phyloP scores from a whole-genome alignment of 1,140 invertebrate species.

The Calephelis virginiensis region DNA sequence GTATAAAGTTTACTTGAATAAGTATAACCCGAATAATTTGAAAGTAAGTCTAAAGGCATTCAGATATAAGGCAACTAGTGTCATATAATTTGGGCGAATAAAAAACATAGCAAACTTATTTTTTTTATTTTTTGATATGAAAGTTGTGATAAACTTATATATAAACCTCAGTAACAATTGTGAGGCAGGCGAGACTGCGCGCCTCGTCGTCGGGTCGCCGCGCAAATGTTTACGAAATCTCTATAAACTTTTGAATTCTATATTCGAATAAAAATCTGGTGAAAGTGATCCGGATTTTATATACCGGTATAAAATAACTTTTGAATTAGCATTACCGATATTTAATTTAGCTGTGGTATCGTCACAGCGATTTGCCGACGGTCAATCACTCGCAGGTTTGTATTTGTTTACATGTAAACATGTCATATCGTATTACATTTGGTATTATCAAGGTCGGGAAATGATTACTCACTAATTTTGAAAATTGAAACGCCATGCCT shows the following conservation, averaged over 20 bases:
- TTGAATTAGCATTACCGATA: constrained; percentile 33
- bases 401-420: constrained; percentile 35
- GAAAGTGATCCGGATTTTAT: constrained; percentile 39
- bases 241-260: constrained; percentile 49
- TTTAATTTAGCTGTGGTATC: constrained; percentile 39
- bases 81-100: too few species aligned
- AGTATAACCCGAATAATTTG: too few species aligned
- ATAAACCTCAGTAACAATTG: constrained; percentile 56
- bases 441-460: constrained; percentile 1
- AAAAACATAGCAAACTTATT: too few species aligned
- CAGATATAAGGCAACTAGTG: too few species aligned
- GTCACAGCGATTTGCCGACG: constrained; percentile 40
- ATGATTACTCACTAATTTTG: background rate
- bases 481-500: too few species aligned
- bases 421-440: constrained; percentile 20
- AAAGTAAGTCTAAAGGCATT: too few species aligned
- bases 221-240: constrained; percentile 65
- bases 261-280: constrained; percentile 32
- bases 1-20: too few species aligned
- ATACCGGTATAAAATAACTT: constrained; percentile 28
- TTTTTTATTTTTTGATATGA: too few species aligned
- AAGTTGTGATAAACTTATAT: too few species aligned
- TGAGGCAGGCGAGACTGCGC: constrained; percentile 57
- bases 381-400: constrained; percentile 51
- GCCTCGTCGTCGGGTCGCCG: constrained; percentile 44